A percentile compares a stretch with the other conserved stretches of the same genome.
Evolutionary conservation across 2,888 invertebrate species (phyloP).

Genomic region (Seira ritae): DNA sequence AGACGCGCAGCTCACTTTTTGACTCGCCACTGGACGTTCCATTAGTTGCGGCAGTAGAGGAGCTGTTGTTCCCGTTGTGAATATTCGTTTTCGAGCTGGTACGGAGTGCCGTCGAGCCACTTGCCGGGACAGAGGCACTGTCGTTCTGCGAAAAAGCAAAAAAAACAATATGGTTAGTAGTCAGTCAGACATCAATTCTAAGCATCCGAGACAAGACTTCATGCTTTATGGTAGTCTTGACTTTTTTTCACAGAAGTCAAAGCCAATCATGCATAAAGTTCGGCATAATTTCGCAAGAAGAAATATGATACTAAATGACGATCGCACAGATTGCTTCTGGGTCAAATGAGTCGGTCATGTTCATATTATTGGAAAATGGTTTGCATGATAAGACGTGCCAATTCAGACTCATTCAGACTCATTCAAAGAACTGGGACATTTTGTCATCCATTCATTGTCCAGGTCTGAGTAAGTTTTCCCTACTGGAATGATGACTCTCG

Average conservation of each 20-base stretch:
- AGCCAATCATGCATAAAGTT: too few species aligned
- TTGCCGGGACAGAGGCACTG: slow-evolving; percentile 72
- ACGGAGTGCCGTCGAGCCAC: slow-evolving; percentile 72
- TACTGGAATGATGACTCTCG: too few species aligned
- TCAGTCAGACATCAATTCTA: too few species aligned
- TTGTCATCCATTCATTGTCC: too few species aligned
- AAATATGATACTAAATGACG: too few species aligned
- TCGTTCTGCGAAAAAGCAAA: slow-evolving; percentile 67
- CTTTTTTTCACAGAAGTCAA: too few species aligned
- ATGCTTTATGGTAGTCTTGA: too few species aligned
- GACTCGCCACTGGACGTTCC: slow-evolving; percentile 73
- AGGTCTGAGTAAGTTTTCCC: too few species aligned
- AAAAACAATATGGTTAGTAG: not conserved
- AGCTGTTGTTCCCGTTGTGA: slow-evolving; percentile 71
- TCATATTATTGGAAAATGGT: not conserved
- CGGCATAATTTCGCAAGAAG: too few species aligned
- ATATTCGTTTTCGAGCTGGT: slow-evolving; percentile 73
- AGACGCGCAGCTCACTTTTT: slow-evolving; percentile 72
- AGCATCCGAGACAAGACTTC: too few species aligned
- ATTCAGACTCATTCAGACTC: not conserved
- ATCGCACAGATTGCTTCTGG: not conserved
- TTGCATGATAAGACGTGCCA: not conserved
- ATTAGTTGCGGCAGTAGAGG: slow-evolving; percentile 68
- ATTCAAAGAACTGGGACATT: not conserved
- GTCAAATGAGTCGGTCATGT: not conserved